A percentile compares a stretch with the other conserved stretches of the same genome.
These are phyloP conservation scores for Laticauda colubrina DNA, from an alignment of 2,113 vertebrate genomes.

Conservation along the genomic window DNA sequence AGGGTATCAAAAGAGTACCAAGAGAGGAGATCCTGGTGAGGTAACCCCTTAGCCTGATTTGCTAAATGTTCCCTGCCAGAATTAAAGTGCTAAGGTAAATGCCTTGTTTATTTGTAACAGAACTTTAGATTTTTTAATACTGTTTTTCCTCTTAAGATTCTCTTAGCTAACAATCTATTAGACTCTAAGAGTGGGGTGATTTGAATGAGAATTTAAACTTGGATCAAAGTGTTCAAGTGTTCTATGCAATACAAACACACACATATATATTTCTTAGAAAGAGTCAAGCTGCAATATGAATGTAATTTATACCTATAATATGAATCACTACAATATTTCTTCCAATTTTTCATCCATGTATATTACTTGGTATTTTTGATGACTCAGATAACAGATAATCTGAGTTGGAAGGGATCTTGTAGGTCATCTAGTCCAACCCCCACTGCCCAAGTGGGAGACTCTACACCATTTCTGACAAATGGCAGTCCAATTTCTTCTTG, in stretches of 20 bases:
- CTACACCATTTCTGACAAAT: too few species aligned
- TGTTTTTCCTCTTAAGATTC: not conserved
- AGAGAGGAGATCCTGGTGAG: not conserved
- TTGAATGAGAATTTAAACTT: not conserved
- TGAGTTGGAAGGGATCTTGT: too few species aligned
- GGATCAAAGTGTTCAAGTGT: too few species aligned
- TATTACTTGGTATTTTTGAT: not conserved
- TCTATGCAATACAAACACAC: not conserved
- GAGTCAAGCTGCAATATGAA: not conserved
- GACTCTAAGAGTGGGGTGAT: not conserved
- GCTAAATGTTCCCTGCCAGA: not conserved
- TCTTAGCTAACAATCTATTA: not conserved
- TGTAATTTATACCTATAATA: not conserved
- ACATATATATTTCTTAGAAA: not conserved
- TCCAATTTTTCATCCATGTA: not conserved
- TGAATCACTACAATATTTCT: not conserved
- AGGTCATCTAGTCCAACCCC: too few species aligned
- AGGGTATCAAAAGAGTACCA: not conserved
- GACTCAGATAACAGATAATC: too few species aligned
- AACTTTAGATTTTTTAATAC: not conserved
- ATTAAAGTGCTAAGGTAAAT: not conserved
- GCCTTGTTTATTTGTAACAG: not conserved
- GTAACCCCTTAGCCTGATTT: not conserved
- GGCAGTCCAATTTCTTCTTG: too few species aligned
- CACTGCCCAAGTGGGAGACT: too few species aligned